A percentile compares a stretch with the other conserved stretches of the same genome.
Conservation (phyloP, 1,140 invertebrate species). For the Marisa cornuarietis region DNA sequence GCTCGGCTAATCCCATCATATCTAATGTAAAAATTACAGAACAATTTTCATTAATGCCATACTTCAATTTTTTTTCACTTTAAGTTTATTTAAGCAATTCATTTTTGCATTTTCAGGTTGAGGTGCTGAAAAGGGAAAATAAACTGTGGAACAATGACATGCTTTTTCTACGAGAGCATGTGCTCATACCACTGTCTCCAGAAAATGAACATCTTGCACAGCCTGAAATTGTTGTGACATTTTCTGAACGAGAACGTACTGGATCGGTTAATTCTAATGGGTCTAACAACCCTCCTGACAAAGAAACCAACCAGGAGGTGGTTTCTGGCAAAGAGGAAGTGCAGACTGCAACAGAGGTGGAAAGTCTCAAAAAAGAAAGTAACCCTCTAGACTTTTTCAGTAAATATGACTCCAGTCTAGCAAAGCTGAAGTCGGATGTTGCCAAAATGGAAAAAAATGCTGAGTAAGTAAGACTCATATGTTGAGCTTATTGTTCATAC, state of each 20-base stretch:
- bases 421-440: constrained; percentile 52
- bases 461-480: constrained; percentile 14
- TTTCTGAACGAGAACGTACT: constrained; percentile 7
- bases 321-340: not conserved
- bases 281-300: constrained; percentile 5
- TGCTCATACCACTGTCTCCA: constrained; percentile 48
- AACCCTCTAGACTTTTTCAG: constrained; percentile 49
- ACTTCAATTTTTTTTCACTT: too few species aligned
- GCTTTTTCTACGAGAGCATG: constrained; percentile 48
- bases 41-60: too few species aligned
- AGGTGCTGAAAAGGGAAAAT: constrained; percentile 46
- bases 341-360: not conserved
- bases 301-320: constrained; percentile 8
- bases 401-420: constrained; percentile 55
- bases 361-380: not conserved
- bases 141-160: constrained; percentile 58
- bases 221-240: constrained; percentile 28
- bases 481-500: not conserved
- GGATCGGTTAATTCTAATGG: constrained; percentile 6
- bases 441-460: constrained; percentile 49
- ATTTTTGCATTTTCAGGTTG: constrained; percentile 20
- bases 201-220: constrained; percentile 42
- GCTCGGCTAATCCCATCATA: too few species aligned
- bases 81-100: not conserved
- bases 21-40: too few species aligned